Evolutionary conservation across 2,113 vertebrate species (phyloP), one percentile per base, ranked within the genome.

Genomic region (Grus americana): DNA sequence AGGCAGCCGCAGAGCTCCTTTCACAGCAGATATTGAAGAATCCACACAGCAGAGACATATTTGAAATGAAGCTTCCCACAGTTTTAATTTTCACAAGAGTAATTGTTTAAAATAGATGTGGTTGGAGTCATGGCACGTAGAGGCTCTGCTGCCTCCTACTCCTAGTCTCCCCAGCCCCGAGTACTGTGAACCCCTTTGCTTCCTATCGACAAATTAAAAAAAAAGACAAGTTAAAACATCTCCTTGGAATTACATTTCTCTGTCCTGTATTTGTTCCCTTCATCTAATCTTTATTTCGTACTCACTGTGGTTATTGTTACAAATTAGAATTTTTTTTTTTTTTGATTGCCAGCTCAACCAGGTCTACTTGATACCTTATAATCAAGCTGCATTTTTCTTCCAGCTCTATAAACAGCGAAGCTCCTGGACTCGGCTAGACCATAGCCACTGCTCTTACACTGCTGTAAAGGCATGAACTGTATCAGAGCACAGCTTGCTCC

Each of bases 401-500:
- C 80, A 92, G 79, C 88, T 94, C 86, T 65, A 58, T 57, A 75
- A 83, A 72, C 29, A 83, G 44, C 0, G 0, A 47, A 80, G 80
- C 47, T 95, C 67, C 86, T 78, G 84, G 67, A 11, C 68, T 76
- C 32, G 0, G 42, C 38, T 65, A 34, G 62, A 47, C 61, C 4
- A 2, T 8, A 50, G 88, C 90, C 95, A 36, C 86, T 93, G 92
- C 92, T 92, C 74, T 86, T 74, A 83, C 55, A 10, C 42, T 59
- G 89, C 94, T 85, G 61, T 58, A 78, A 78, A 95, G 92, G 93
- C 92, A 94, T 61, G 94, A 94, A 42, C 67, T 91, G 71, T 89
- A 95, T 96, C 95, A 94, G 92, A 75, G 80, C 86, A 85, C 82
- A 94, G 91, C 93, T 85, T 79, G 91, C 94, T 93, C 17, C 72